phyloP scores from a whole-genome alignment of 1,140 invertebrate species.

The Neotoxoptera formosana region DNA sequence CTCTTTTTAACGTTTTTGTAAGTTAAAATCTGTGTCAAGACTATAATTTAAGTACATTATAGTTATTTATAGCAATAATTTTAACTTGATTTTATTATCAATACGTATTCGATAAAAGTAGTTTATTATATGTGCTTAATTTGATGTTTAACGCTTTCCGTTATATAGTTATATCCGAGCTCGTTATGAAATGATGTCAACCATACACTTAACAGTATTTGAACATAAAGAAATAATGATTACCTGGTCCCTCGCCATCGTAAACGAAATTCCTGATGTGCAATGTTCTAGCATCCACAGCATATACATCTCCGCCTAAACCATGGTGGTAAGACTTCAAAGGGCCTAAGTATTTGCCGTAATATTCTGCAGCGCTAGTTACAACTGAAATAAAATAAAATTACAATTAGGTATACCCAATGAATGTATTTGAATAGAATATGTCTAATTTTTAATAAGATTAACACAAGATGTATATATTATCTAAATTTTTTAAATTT shows the following conservation, averaged over 20 bases:
- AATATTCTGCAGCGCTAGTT: constrained; percentile 66
- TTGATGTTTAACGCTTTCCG: background rate
- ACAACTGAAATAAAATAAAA: constrained; percentile 48
- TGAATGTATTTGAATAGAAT: too few species aligned
- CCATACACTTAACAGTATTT: background rate
- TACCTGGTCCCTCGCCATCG: constrained; percentile 87
- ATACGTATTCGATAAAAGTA: background rate
- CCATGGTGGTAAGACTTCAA: constrained; percentile 81
- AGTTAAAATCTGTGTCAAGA: background rate
- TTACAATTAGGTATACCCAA: background rate
- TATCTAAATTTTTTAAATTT: background rate
- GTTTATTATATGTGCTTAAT: background rate
- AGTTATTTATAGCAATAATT: background rate
- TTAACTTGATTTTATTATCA: background rate
- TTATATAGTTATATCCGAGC: background rate
- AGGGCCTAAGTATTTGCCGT: constrained; percentile 79
- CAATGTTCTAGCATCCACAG: constrained; percentile 84
- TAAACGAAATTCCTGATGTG: constrained; percentile 88
- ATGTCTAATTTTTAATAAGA: background rate
- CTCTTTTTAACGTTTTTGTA: background rate
- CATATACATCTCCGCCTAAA: constrained; percentile 85
- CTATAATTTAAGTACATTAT: background rate
- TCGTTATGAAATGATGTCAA: background rate
- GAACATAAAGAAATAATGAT: constrained; percentile 58
- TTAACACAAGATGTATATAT: background rate